phyloP scores from a whole-genome alignment of 1,140 invertebrate species.

The Scaptomyza hsui region DNA sequence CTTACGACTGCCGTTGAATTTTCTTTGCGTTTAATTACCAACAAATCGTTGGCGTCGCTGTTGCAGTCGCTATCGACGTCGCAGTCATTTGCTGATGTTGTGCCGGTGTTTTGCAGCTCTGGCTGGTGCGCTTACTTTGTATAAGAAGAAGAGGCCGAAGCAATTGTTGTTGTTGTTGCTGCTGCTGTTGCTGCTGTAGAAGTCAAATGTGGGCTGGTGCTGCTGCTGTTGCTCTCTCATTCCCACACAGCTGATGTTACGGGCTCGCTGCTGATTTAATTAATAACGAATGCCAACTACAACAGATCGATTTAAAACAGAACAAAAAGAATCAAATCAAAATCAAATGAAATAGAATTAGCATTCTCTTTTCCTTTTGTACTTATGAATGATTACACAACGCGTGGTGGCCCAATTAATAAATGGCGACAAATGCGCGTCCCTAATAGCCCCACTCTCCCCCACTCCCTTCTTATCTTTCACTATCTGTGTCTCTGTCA shows the following conservation, averaged over 20 bases:
- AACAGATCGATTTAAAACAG: slow-evolving; percentile 74
- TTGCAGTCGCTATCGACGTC: slow-evolving; percentile 15
- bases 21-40: slow-evolving; percentile 76
- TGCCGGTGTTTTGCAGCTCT: slow-evolving; percentile 54
- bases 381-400: slow-evolving; percentile 58
- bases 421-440: slow-evolving; percentile 42
- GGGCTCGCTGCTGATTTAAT: slow-evolving; percentile 68
- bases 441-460: slow-evolving; percentile 11
- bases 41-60: slow-evolving; percentile 46
- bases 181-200: slow-evolving; percentile 45
- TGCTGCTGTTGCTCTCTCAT: slow-evolving; percentile 27
- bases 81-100: slow-evolving; percentile 24
- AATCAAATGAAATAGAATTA: slow-evolving; percentile 74
- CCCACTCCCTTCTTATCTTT: neutral
- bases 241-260: slow-evolving; percentile 35
- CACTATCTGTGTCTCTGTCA: neutral
- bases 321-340: slow-evolving; percentile 39
- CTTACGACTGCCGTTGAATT: slow-evolving; percentile 41
- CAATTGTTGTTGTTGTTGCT: slow-evolving; percentile 27
- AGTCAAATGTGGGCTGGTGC: slow-evolving; percentile 50
- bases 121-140: slow-evolving; percentile 35
- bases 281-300: slow-evolving; percentile 82
- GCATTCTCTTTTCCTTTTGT: slow-evolving; percentile 26
- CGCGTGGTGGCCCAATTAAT: slow-evolving; percentile 35
- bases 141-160: slow-evolving; percentile 22